Evolutionary conservation across 2,113 vertebrate species (phyloP), one percentile per base, ranked within the genome.

Genomic region (Ancistrus triradiatus): DNA sequence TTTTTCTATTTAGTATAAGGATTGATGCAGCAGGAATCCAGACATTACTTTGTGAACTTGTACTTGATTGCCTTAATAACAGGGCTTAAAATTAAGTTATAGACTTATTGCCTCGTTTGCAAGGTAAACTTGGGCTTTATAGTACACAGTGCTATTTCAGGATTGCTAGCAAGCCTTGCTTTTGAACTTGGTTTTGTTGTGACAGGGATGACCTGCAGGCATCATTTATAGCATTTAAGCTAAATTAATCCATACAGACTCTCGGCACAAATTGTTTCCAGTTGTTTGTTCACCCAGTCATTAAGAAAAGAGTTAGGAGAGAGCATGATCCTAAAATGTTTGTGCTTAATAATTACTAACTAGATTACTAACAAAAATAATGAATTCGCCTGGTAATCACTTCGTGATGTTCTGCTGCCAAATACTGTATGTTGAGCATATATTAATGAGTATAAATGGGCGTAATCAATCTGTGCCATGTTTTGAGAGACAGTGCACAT

Each of bases 1-100:
- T 46, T 72, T 68, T 72, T 49, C 13, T 25, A 10, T n/a, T 52
- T 5, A 31, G 25, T 27, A 5, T 15, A 66, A 59, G 52, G 11
- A 18, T 14, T 55, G 24, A 14, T 35, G 22, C 7, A 7, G 24
- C 21, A 24, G 35, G 17, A 17, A 43, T 3, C 11, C 31, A 49
- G 52, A 13, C 28, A 21, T 66, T 38, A 59, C 25, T 40, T 38
- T 63, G 48, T 52, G 25, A 55, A 53, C 15, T 25, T 42, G 25
- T 40, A 25, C n/a, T 11, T 52, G 57, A 63, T 19, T 27, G 6
- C 33, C 15, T 7, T 37, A 14, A 47, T 66, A 60, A 71, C 15
- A 59, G 60, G 24, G 31, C n/a, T 17, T 66, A 47, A 44, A 71
- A 53, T 72, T 51, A 18, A 52, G 53, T 43, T 8, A 22, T 21